Evolutionary conservation across 2,113 vertebrate species (phyloP).

Genomic region (Pholis gunnellus): DNA sequence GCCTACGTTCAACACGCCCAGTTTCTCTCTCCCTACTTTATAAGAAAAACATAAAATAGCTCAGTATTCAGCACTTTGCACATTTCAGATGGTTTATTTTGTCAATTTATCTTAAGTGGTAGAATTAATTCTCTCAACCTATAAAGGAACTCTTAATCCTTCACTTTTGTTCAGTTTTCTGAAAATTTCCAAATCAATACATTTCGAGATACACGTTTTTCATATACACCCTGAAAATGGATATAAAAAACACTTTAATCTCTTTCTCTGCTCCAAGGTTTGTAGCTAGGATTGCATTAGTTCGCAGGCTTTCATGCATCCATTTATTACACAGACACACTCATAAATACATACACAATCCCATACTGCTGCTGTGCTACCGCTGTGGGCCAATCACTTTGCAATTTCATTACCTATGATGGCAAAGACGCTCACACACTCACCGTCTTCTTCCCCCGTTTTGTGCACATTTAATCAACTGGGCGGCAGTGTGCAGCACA

Average conservation of each 20-base stretch:
- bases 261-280: not conserved
- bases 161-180: not conserved
- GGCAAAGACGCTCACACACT: conserved; percentile 14
- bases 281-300: not conserved
- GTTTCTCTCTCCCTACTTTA: not conserved
- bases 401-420: conserved; percentile 61
- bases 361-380: conserved; percentile 33
- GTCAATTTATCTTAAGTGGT: not conserved
- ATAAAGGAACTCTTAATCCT: not conserved
- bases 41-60: not conserved
- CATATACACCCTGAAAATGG: not conserved
- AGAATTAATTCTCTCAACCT: not conserved
- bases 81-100: not conserved
- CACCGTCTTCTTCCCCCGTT: conserved; percentile 24
- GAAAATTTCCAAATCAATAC: not conserved
- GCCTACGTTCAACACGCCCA: not conserved
- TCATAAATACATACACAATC: conserved; percentile 17
- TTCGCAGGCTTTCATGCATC: not conserved
- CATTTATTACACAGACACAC: not conserved
- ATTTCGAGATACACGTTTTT: not conserved
- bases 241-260: not conserved
- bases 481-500: conserved; percentile 25
- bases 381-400: conserved; percentile 34
- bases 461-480: conserved; percentile 72
- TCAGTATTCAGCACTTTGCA: not conserved